phyloP scores from a whole-genome alignment of 2,797 vertebrate genomes.

The Zenarchopterus dispar region DNA sequence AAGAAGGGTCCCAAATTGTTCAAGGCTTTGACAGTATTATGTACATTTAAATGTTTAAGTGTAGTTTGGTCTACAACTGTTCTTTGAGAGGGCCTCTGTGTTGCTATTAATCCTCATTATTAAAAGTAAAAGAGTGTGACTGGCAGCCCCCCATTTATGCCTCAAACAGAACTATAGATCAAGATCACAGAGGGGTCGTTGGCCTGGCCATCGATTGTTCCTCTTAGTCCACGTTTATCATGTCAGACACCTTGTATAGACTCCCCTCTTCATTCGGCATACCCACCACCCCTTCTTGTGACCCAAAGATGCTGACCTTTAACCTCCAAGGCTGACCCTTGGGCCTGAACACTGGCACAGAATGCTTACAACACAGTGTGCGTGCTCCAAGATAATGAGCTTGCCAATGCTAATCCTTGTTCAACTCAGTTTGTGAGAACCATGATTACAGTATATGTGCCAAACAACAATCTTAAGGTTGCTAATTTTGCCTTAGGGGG shows the following conservation, averaged over 20 bases:
- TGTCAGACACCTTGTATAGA: constrained; percentile 52
- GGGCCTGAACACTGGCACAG: constrained; percentile 29
- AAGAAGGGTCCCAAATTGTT: no score
- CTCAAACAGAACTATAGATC: constrained; percentile 30
- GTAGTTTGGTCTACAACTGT: no score
- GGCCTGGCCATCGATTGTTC: constrained; percentile 36
- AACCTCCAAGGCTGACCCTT: constrained; percentile 39
- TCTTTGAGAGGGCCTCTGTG: not conserved
- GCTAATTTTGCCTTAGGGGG: constrained; percentile 24
- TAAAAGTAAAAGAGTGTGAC: constrained; percentile 20
- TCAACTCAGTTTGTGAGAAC: not conserved
- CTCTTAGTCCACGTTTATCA: constrained; percentile 42
- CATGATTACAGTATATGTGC: constrained; percentile 38
- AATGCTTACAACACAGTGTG: constrained; percentile 12
- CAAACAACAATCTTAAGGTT: constrained; percentile 27
- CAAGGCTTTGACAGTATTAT: not conserved
- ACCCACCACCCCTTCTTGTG: constrained; percentile 32
- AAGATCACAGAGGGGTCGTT: constrained; percentile 37
- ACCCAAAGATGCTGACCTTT: constrained; percentile 46
- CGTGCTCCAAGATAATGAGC: constrained; percentile 55
- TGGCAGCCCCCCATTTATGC: constrained; percentile 22
- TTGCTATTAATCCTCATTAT: constrained; percentile 22
- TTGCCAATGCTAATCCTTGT: constrained; percentile 43
- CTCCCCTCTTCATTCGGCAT: constrained; percentile 32
- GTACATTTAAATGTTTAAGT: not conserved